phyloP scores from a whole-genome alignment of 2,888 invertebrate genomes.

The Epinotia bilunana region DNA sequence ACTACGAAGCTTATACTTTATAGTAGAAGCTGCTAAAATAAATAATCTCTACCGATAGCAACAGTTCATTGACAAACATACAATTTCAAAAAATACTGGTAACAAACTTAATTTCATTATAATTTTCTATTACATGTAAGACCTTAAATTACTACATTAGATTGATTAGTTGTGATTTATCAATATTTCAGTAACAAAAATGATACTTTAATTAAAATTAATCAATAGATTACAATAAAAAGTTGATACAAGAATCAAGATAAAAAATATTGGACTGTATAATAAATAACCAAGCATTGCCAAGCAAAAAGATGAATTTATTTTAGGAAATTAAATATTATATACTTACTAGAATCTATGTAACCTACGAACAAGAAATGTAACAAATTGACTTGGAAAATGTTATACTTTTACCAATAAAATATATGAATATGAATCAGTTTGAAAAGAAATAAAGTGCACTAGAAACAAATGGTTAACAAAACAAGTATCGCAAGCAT shows the following conservation, averaged over 20 bases:
- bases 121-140: conserved; percentile 30
- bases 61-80: conserved; percentile 34
- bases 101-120: conserved; percentile 43
- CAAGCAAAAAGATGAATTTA: too few relatives aligned
- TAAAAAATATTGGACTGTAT: conserved; percentile 19
- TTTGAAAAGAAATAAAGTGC: conserved; percentile 47
- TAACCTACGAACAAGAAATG: too few relatives aligned
- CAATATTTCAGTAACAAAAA: conserved; percentile 25
- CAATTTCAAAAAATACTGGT: conserved; percentile 48
- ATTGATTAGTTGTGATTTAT: conserved; percentile 39
- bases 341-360: too few relatives aligned
- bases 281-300: conserved; percentile 34
- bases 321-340: too few relatives aligned
- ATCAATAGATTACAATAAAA: conserved; percentile 7
- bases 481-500: conserved; percentile 49
- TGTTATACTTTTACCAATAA: too few relatives aligned
- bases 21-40: conserved; percentile 36
- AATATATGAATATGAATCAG: background rate
- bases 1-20: conserved; percentile 14
- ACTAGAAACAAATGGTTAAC: conserved; percentile 42
- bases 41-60: conserved; percentile 40
- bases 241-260: background rate
- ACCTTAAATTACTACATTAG: conserved; percentile 34
- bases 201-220: conserved; percentile 31
- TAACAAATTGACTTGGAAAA: too few relatives aligned